Evolutionary conservation across 2,113 vertebrate species (phyloP).

Genomic region (Elephas maximus): DNA sequence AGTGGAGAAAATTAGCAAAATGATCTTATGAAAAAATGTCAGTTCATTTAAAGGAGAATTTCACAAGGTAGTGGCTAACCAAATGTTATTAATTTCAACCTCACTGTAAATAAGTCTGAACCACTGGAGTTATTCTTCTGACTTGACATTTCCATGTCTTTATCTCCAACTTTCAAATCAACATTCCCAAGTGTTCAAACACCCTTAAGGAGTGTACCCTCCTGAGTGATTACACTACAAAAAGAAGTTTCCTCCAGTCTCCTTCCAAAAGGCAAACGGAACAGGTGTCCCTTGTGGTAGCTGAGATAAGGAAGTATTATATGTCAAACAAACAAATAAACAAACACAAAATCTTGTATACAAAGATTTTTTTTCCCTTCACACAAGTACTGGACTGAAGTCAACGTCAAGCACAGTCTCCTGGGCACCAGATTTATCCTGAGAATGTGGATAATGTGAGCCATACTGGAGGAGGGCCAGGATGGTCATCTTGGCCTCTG

Average conservation of each 20-base stretch:
- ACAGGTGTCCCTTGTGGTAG: not conserved
- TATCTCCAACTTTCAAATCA: not conserved
- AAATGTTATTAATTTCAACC: constrained; percentile 21
- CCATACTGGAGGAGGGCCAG: not conserved
- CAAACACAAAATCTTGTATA: not conserved
- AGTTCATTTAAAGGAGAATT: constrained; percentile 78
- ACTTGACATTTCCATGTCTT: constrained; percentile 18
- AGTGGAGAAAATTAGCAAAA: constrained; percentile 80
- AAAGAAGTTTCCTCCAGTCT: not conserved
- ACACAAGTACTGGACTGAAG: not conserved
- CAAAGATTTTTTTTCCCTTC: not conserved
- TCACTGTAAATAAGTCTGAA: constrained; percentile 19
- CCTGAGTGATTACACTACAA: not conserved
- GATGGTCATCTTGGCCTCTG: not conserved
- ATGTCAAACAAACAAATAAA: not conserved
- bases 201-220: not conserved
- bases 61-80: constrained; percentile 58
- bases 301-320: not conserved
- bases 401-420: not conserved
- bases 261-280: not conserved
- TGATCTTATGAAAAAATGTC: constrained; percentile 77
- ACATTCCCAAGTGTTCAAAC: not conserved
- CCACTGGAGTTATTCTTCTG: constrained; percentile 29
- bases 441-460: not conserved
- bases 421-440: not conserved